Evolutionary conservation across 2,888 invertebrate genomes (phyloP), one percentile per base, ranked within the genome.

Genomic region (Orchesella flavescens): DNA sequence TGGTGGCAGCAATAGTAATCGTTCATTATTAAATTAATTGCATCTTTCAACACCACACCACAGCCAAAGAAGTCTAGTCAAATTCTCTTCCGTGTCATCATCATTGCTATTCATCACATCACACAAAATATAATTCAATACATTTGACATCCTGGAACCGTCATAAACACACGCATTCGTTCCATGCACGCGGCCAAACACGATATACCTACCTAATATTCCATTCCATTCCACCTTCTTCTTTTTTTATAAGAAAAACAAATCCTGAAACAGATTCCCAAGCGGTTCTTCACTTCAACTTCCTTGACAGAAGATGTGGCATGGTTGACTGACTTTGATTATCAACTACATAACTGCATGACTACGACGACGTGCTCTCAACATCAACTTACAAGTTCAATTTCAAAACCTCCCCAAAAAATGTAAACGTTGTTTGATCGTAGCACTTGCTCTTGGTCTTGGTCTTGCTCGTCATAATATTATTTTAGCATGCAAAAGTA

Each of bases 21-120:
- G n/a, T 68, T 59, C 68, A 77, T 77, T 68, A 77, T 77, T 77
- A 77, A 77, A 77, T 77, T 77, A 77, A 77, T 77, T 77, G 68
- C 68, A 68, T 69, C 77, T 68, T 68, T 77, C 77, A 69, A 34
- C 69, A 77, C 24, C 24, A 66, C 15, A 65, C n/a, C n/a, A 24
- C 1, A 59, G 43, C 24, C 5, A 15, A 7, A 17, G 21, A 61
- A 43, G 21, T n/a, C 65, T 53, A 19, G 55, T 66, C 66, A 55
- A 21, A 63, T n/a, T 68, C 77, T 68, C 68, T 77, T 77, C 77
- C 77, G 68, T 77, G 43, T 77, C 75, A 65, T 59, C 19, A 15
- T 5, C 44, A 44, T 44, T 66, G 1, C 1, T 9, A 43, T 12
- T 66, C 59, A 66, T 53, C 49, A 74, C 61, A 74, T 43, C 59